Percentiles rank a stretch among this genome's conserved stretches.
Conservation (phyloP, 2,113 vertebrate species). For the Pelvicachromis taeniatus region DNA sequence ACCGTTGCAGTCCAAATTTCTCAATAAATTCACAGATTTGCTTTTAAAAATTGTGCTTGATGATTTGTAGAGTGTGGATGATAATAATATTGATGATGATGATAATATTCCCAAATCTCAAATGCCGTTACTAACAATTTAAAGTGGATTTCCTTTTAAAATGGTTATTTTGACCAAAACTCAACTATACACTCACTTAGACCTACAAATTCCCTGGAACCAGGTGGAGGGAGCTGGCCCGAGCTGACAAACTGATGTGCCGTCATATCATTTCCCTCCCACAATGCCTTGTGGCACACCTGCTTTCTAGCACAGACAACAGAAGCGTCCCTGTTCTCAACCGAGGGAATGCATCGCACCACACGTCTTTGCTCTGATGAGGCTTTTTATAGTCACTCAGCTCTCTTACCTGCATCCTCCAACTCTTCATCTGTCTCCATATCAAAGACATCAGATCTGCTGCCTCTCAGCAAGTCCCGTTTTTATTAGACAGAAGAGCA, state of each 20-base stretch:
- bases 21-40: not conserved
- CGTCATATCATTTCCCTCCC: conserved; percentile 58
- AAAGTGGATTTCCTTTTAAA: conserved; percentile 48
- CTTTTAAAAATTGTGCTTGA: not conserved
- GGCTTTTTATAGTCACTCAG: conserved; percentile 67
- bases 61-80: not conserved
- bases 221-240: conserved; percentile 32
- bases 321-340: conserved; percentile 47
- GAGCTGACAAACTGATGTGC: conserved; percentile 60
- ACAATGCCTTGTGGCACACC: conserved; percentile 68
- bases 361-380: conserved; percentile 63
- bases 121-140: conserved; percentile 34
- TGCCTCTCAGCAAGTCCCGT: conserved; percentile 43
- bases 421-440: conserved; percentile 57
- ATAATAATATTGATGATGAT: not conserved
- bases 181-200: not conserved
- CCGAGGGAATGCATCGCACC: conserved; percentile 49
- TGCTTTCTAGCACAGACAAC: conserved; percentile 60
- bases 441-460: conserved; percentile 60
- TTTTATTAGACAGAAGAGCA: conserved; percentile 53
- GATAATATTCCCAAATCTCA: conserved; percentile 25
- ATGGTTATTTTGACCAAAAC: conserved; percentile 10
- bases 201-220: not conserved
- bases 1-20: not conserved
- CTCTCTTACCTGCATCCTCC: conserved; percentile 63